Conservation (phyloP, 1,140 invertebrate genomes). For the Neodiprion fabricii region DNA sequence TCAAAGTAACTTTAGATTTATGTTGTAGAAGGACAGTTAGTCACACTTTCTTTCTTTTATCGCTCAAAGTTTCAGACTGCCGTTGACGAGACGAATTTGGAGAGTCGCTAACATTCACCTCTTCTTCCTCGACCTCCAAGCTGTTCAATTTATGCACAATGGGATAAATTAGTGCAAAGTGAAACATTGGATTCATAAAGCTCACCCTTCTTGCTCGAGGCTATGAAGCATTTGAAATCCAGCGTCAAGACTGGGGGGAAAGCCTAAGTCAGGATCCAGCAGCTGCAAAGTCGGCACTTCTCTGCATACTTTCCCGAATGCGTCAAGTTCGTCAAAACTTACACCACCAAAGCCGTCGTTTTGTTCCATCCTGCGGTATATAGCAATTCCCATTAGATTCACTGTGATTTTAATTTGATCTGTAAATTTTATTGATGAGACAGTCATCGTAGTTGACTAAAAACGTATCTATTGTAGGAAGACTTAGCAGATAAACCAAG, state of each 20-base stretch:
- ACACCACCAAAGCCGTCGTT: constrained; percentile 54
- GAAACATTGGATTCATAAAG: constrained; percentile 21
- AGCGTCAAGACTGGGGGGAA: constrained; percentile 60
- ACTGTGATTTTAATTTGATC: not conserved
- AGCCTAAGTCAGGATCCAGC: constrained; percentile 59
- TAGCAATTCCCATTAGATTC: constrained; percentile 12
- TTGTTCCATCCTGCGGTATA: constrained; percentile 49
- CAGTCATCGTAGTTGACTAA: too few relatives aligned
- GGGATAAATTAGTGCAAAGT: not conserved
- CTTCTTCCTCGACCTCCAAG: constrained; percentile 52
- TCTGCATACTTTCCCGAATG: constrained; percentile 54
- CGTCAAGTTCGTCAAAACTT: constrained; percentile 55
- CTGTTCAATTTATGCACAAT: constrained; percentile 47
- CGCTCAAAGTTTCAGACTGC: not conserved
- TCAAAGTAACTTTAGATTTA: too few relatives aligned
- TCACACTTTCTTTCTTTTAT: not conserved
- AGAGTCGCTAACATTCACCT: constrained; percentile 49
- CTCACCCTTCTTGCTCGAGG: constrained; percentile 61
- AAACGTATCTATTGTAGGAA: too few relatives aligned
- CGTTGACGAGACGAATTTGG: constrained; percentile 22
- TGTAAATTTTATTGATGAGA: not conserved
- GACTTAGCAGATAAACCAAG: too few relatives aligned
- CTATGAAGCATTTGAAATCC: constrained; percentile 64
- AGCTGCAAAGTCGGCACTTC: constrained; percentile 58
- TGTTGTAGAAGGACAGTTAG: not conserved